phyloP scores from a whole-genome alignment of 2,888 invertebrate genomes.

The Acleris sparsana region DNA sequence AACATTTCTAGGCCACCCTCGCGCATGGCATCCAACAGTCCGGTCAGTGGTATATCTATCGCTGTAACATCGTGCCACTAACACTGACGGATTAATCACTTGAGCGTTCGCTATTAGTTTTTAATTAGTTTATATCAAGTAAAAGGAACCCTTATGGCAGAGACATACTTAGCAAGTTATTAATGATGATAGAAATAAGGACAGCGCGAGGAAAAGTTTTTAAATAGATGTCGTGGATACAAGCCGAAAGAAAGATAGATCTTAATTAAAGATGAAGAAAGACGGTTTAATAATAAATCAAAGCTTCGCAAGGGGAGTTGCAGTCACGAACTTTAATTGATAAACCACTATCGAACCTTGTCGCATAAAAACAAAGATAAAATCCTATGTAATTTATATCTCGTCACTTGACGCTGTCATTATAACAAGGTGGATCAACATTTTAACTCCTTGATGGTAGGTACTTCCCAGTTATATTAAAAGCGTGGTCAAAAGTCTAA shows the following conservation, averaged over 20 bases:
- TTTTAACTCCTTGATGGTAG: no score
- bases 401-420: no score
- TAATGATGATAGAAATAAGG: conserved; percentile 8
- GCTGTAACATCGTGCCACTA: conserved; percentile 24
- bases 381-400: no score
- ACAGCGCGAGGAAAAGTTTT: conserved; percentile 5
- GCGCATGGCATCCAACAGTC: conserved; percentile 49
- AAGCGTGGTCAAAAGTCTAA: no score
- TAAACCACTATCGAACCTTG: no score
- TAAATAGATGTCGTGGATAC: background rate
- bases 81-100: conserved; percentile 30
- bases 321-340: no score
- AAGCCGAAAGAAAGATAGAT: background rate
- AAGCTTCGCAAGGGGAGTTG: no score
- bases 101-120: conserved; percentile 22
- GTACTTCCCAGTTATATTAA: no score
- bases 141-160: conserved; percentile 5
- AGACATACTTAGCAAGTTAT: background rate
- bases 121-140: conserved; percentile 23
- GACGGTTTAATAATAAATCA: no score
- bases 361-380: no score
- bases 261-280: no score
- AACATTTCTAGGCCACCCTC: conserved; percentile 43
- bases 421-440: no score
- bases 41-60: conserved; percentile 34